Base-by-base conservation (phyloP, 2,888 invertebrate species). In the Fissipunctia ypsillon region DNA sequence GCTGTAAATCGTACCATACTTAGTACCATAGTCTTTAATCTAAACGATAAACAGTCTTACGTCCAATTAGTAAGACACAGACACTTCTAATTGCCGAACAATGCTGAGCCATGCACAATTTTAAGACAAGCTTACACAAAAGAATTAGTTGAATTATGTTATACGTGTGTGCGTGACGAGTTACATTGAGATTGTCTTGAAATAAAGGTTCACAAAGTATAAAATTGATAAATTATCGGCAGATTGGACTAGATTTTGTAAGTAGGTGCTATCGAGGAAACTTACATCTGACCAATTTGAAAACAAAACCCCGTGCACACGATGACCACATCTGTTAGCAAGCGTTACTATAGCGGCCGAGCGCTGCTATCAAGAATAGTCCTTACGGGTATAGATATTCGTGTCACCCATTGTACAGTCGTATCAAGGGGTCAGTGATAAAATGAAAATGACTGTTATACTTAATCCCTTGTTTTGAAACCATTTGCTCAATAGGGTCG, bases 51-150 rank as follows among this genome's bases (percentile, higher is more conserved):
- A 82, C 83, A 85, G 76, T 76, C 78, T 78, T 71, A 76, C 69
- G 69, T 83, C 75, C 80, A 87, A 78, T 85, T 86, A 87, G 59
- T 63, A 54, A 73, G 73, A 82, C 77, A 84, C 64, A 81, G 66
- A 78, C 73, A 82, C 74, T 73, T 78, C 59, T 79, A 76, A 77
- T 83, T 78, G 76, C 80, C 75, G 72, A 73, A 79, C 67, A 80
- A 61, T 76, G 78, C 69, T 66, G 69, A 84, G 79, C 83, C 85
- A 88, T 84, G 86, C 76, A 81, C 85, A 87, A 84, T 70, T 80
- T 86, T 86, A 83, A 86, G 84, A 77, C 83, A 67, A 77, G 60
- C 38, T 35, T 14, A 66, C 64, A 76, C 57, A 67, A 67, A 78
- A 77, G 48, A 80, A 75, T 80, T 81, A 75, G 61, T 81, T 78